Base-by-base conservation (phyloP, 2,113 vertebrate genomes). In the Ageneiosus marmoratus region DNA sequence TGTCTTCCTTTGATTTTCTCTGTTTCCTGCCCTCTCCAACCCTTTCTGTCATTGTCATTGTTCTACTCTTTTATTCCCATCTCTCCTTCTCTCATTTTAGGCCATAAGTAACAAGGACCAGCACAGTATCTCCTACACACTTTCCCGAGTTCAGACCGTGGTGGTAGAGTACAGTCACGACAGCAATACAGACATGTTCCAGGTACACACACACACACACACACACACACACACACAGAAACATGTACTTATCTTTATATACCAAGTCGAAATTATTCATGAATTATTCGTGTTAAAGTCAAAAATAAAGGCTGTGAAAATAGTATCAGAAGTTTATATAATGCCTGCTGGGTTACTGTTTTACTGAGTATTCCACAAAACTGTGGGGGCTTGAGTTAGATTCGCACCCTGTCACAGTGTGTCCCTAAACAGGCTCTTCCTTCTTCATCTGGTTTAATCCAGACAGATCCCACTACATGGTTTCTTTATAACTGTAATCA, bases 41-140 rank as follows among this genome's bases (percentile, higher is more conserved):
- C 56, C 13, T 80, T 78, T 63, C 70, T 16, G 9, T 24, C 22
- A 7, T 41, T 9, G 24, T 62, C 55, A n/a, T 79, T 81, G 81
- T 46, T 11, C 20, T 50, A 29, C 34, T 84, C 12, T 75, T 13
- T 58, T 27, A 4, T 24, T 24, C 34, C 74, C 9, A n/a, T n/a
- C 22, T 70, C 11, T 46, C 24, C 1, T 9, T 11, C 7, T 60
- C 13, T 81, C 12, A 46, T 29, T 73, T 0, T 60, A 97, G 98
- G 98, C 98, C 93, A 99, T 99, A 94, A 99, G 97, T 91, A 99
- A 99, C 93, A 99, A 99, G 93, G 97, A 99, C 95, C 98, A 98
- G 94, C 98, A 99, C 92, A 99, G 98, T 91, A 98, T 99, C 94
- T 99, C 98, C 4, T 99, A 97, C 70, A 99, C 98, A 34, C 93